Conservation (phyloP, 2,797 vertebrate species). For the Poecilia wingei region DNA sequence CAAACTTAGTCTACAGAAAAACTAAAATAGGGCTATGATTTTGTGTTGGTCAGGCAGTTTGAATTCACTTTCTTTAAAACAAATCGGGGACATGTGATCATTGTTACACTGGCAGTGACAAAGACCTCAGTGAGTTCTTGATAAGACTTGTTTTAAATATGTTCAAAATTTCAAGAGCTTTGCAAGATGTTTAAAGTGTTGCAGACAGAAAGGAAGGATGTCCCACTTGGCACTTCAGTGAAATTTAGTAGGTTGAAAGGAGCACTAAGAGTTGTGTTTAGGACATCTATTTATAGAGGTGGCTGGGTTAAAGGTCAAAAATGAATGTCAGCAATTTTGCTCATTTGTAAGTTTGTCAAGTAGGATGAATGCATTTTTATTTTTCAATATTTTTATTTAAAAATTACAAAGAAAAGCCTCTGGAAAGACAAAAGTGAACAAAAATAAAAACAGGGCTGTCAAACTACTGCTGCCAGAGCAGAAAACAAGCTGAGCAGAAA, state of each 20-base stretch:
- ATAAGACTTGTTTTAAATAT: conserved; percentile 47
- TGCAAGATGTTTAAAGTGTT: conserved; percentile 51
- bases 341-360: neutral
- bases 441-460: neutral
- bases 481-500: neutral
- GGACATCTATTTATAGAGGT: conserved; percentile 26
- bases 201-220: conserved; percentile 42
- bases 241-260: conserved; percentile 26
- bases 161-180: conserved; percentile 53
- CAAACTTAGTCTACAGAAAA: no score
- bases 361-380: neutral
- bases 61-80: neutral
- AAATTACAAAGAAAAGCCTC: neutral
- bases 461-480: neutral
- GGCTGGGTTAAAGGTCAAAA: neutral
- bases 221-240: conserved; percentile 28
- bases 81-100: neutral
- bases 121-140: conserved; percentile 49
- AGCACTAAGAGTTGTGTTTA: conserved; percentile 14
- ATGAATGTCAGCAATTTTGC: conserved; percentile 5
- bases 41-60: neutral
- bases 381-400: no score
- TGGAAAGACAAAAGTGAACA: neutral
- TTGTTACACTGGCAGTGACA: neutral
- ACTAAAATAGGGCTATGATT: neutral